Evolutionary conservation across 2,888 invertebrate genomes (phyloP).

Genomic region (Hypena proboscidalis): DNA sequence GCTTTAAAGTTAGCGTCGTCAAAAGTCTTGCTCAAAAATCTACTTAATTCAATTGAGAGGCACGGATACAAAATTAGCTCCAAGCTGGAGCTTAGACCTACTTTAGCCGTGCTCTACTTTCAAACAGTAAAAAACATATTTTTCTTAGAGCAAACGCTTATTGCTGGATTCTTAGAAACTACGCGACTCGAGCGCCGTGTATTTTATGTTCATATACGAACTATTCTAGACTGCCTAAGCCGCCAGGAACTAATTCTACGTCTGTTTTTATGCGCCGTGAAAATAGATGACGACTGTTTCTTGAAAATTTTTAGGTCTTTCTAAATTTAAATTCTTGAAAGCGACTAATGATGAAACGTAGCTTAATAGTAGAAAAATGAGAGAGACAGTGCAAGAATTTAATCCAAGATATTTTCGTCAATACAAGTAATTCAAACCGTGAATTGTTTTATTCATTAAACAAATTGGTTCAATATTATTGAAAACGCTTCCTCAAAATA

Average conservation of each 20-base stretch:
- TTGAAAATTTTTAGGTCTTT: no score
- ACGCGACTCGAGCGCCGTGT: neutral
- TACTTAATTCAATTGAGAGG: neutral
- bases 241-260: no score
- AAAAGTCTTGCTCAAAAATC: no score
- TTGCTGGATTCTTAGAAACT: neutral
- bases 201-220: neutral
- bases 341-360: no score
- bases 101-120: conserved; percentile 2
- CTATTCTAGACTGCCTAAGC: neutral
- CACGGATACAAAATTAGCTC: neutral
- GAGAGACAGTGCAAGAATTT: no score
- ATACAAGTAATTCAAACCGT: no score
- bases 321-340: no score
- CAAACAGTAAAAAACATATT: conserved; percentile 4
- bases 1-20: no score
- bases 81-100: neutral
- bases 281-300: no score
- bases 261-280: no score
- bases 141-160: conserved; percentile 3
- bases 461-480: neutral
- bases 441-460: neutral
- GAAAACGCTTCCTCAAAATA: neutral
- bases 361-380: no score
- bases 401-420: no score